These are phyloP conservation scores for Isotomurus palustris DNA, from an alignment of 2,888 invertebrate species.

Conservation along the genomic window DNA sequence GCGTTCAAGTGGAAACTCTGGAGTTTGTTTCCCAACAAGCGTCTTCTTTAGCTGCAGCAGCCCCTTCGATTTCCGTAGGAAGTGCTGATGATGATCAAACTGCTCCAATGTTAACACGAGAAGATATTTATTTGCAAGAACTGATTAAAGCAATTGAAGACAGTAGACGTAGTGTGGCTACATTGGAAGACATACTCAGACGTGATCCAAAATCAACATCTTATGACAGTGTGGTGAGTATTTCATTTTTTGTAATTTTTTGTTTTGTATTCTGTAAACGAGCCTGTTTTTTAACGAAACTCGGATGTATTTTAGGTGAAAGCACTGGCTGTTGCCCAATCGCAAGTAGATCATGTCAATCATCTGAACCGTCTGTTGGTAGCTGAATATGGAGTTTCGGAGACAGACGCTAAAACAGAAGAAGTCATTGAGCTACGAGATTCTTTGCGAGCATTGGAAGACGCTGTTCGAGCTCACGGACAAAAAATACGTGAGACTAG, in stretches of 20 bases:
- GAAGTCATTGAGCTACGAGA: slow-evolving; percentile 48
- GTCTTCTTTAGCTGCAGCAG: slow-evolving; percentile 20
- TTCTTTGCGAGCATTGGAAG: slow-evolving; percentile 66
- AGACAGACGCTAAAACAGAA: slow-evolving; percentile 57
- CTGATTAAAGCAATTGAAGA: slow-evolving; percentile 68
- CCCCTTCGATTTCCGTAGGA: slow-evolving; percentile 8
- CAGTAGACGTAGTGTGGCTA: slow-evolving; percentile 62
- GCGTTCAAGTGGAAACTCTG: slow-evolving; percentile 77
- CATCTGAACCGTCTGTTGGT: slow-evolving; percentile 71
- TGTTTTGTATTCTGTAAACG: neutral
- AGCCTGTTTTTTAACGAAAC: slow-evolving; percentile 1
- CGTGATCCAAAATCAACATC: slow-evolving; percentile 11
- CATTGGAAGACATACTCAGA: slow-evolving; percentile 55
- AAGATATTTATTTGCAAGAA: slow-evolving; percentile 76
- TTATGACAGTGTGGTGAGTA: slow-evolving; percentile 30
- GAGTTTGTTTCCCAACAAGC: neutral
- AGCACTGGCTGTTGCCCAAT: slow-evolving; percentile 70
- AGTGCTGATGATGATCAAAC: slow-evolving; percentile 16
- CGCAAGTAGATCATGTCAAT: slow-evolving; percentile 72
- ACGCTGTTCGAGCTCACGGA: slow-evolving; percentile 68
- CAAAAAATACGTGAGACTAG: slow-evolving; percentile 67
- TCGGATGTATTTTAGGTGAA: no score
- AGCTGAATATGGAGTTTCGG: slow-evolving; percentile 60
- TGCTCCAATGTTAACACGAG: slow-evolving; percentile 64
- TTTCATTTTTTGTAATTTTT: neutral